Percentiles rank a stretch among this genome's conserved stretches.
These are phyloP conservation scores for Ammodytes dubius DNA, from an alignment of 2,113 vertebrate genomes.

Conservation along the genomic window DNA sequence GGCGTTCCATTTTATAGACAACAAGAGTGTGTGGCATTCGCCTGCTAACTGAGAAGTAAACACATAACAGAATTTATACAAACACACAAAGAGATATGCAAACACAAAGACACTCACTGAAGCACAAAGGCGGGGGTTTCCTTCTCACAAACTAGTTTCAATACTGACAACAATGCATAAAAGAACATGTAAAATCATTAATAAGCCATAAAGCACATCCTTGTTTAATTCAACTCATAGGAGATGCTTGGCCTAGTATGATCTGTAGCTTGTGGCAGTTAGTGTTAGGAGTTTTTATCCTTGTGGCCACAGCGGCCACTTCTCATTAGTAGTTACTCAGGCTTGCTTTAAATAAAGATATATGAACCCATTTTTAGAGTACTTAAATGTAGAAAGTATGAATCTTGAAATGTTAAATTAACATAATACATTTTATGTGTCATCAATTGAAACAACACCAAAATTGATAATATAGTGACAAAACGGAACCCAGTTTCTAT, in stretches of 20 bases:
- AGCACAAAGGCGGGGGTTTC: not conserved
- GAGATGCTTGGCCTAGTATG: too few species aligned
- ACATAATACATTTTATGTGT: not conserved
- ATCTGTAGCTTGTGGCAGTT: too few species aligned
- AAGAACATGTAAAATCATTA: not conserved
- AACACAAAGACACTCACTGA: slow-evolving; percentile 8
- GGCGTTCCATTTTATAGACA: not conserved
- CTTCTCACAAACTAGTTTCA: slow-evolving; percentile 1
- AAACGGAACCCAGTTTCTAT: not conserved
- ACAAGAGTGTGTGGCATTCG: not conserved
- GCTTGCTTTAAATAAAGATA: not conserved
- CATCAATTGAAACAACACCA: not conserved
- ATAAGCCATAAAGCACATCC: too few species aligned
- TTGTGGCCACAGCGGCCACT: not conserved
- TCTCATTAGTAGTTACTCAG: not conserved
- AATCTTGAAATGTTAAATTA: not conserved
- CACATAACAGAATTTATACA: slow-evolving; percentile 9
- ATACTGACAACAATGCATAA: not conserved
- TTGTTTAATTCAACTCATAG: too few species aligned
- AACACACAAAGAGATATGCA: slow-evolving; percentile 18
- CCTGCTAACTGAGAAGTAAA: slow-evolving; percentile 7
- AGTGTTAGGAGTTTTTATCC: too few species aligned
- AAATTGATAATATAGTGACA: not conserved
- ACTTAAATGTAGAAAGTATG: not conserved
- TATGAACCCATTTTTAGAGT: not conserved